Percentiles rank a stretch among this genome's conserved stretches.
These are phyloP conservation scores for Brachionichthys hirsutus DNA, from an alignment of 2,113 vertebrate species.

Conservation along the genomic window DNA sequence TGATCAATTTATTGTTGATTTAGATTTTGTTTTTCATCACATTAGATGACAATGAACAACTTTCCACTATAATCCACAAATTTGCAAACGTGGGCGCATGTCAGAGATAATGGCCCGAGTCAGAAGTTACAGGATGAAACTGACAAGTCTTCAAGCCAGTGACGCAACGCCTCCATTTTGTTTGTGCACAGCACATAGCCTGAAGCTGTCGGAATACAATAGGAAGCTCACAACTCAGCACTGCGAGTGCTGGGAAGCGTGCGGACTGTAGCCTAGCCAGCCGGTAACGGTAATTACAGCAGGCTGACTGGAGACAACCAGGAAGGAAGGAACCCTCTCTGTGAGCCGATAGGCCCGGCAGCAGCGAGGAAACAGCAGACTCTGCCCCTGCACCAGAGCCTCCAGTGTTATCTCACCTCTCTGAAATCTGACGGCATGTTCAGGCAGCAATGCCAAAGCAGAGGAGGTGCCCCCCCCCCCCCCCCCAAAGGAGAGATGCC, in stretches of 20 bases:
- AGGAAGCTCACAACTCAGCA: constrained; percentile 71
- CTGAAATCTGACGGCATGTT: constrained; percentile 56
- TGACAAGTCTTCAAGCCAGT: constrained; percentile 7
- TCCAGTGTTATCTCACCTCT: constrained; percentile 47
- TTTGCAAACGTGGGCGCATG: too few species aligned
- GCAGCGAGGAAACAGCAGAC: constrained; percentile 58
- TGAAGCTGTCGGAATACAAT: constrained; percentile 65
- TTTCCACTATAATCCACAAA: too few species aligned
- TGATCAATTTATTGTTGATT: too few species aligned
- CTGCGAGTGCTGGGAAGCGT: constrained; percentile 66
- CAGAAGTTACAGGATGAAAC: background rate
- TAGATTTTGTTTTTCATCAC: too few species aligned
- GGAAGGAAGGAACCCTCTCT: constrained; percentile 81
- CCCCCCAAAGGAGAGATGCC: constrained; percentile 35
- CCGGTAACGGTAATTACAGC: constrained; percentile 70
- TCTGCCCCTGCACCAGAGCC: constrained; percentile 54
- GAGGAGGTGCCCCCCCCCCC: constrained; percentile 49
- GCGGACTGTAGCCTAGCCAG: constrained; percentile 38
- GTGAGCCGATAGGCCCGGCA: constrained; percentile 72
- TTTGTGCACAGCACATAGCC: constrained; percentile 49
- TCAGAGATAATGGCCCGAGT: too few species aligned
- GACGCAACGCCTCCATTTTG: constrained; percentile 36
- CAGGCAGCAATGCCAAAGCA: constrained; percentile 58
- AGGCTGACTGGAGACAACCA: constrained; percentile 73
- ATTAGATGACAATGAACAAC: too few species aligned